Conservation (phyloP, 2,888 invertebrate species). For the Strigamia transsilvanica region DNA sequence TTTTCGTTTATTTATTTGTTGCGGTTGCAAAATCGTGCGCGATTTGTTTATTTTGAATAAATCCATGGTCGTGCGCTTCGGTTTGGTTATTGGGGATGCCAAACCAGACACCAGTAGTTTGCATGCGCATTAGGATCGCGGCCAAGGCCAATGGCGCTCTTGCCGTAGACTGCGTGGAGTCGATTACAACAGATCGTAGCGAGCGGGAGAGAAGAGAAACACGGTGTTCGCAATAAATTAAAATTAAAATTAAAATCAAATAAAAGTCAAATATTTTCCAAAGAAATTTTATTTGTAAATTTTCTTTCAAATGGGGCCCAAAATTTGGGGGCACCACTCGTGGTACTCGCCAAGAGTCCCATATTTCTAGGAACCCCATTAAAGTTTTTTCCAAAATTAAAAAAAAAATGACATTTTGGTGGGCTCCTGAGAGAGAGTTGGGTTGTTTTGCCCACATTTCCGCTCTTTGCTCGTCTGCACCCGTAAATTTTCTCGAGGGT, state of each 20-base stretch:
- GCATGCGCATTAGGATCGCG: neutral
- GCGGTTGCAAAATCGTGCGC: neutral
- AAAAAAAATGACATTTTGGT: too few species aligned
- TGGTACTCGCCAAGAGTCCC: too few species aligned
- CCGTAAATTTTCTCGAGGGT: neutral
- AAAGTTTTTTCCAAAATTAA: too few species aligned
- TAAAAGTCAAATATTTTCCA: too few species aligned
- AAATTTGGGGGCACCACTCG: too few species aligned
- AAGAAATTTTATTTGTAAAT: too few species aligned
- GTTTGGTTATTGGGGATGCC: slow-evolving; percentile 9
- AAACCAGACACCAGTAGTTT: neutral
- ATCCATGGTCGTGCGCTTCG: neutral
- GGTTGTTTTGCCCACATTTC: neutral
- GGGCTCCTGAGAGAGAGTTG: neutral
- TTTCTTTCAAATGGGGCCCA: too few species aligned
- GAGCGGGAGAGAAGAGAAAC: neutral
- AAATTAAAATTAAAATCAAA: neutral
- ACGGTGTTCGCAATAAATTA: neutral
- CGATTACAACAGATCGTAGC: neutral
- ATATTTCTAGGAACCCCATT: too few species aligned
- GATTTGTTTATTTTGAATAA: neutral
- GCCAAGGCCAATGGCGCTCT: neutral
- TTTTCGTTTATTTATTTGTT: neutral
- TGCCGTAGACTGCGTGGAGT: slow-evolving; percentile 14
- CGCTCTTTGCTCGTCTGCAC: neutral